phyloP scores from a whole-genome alignment of 2,888 invertebrate species.

The Cephonodes hylas region DNA sequence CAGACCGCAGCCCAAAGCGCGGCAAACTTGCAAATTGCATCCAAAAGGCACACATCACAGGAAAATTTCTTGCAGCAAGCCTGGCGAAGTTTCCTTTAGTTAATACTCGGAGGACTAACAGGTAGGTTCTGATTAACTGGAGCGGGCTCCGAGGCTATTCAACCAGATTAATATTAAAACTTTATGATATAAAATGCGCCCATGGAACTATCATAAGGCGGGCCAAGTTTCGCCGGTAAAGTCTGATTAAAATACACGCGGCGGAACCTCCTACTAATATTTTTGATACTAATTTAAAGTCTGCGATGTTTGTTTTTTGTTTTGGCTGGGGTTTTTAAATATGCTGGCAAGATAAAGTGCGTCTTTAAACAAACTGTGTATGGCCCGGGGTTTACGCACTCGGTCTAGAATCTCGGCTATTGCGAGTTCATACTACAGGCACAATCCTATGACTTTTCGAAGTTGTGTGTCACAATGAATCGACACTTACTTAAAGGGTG shows the following conservation, averaged over 20 bases:
- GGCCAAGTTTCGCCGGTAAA: not conserved
- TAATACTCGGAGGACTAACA: not conserved
- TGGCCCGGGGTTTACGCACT: no score
- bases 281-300: not conserved
- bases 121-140: not conserved
- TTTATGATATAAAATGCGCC: slow-evolving; percentile 21
- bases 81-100: not conserved
- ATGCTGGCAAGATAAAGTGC: no score
- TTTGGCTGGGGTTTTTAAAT: no score
- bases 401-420: no score
- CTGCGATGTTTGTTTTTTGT: not conserved
- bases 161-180: slow-evolving; percentile 25
- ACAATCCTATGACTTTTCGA: no score
- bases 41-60: not conserved
- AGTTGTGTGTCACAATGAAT: no score
- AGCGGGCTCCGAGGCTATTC: slow-evolving; percentile 1
- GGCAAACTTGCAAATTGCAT: not conserved
- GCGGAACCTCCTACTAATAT: not conserved
- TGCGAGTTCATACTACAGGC: no score
- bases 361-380: no score
- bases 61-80: not conserved
- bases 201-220: slow-evolving; percentile 13
- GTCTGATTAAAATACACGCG: not conserved
- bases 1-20: no score
- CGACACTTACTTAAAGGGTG: no score